Conservation (phyloP, 37 sponge, comb jelly and placozoan genomes). For the Spongilla lacustris region DNA sequence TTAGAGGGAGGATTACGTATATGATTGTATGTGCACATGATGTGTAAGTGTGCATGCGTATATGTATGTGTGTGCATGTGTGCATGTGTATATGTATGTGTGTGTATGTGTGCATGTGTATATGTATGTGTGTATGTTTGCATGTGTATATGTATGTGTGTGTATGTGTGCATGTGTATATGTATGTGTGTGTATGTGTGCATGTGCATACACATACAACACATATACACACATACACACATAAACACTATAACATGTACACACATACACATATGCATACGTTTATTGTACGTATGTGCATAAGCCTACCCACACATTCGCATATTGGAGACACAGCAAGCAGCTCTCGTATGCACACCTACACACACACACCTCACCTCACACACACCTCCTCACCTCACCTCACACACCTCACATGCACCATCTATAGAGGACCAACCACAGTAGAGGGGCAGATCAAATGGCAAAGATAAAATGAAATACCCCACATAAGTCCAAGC, state of each 20-base stretch:
- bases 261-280: no score
- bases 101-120: not conserved
- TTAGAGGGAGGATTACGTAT: not conserved
- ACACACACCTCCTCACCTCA: slow-evolving; percentile 4
- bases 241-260: no score
- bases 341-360: no score
- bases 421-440: slow-evolving; percentile 1
- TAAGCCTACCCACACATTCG: no score
- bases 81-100: not conserved
- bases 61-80: no score
- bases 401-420: not conserved
- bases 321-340: no score
- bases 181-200: not conserved
- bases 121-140: not conserved
- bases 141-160: not conserved
- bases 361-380: slow-evolving; percentile 24
- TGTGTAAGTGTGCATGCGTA: not conserved
- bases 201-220: not conserved
- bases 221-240: not conserved
- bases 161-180: not conserved
- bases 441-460: not conserved
- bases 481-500: no score
- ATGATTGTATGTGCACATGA: no score
- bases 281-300: no score
- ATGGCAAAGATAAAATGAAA: not conserved